Percentiles rank a stretch among this genome's conserved stretches.
These are phyloP conservation scores for Tonatia bakeri DNA, from an alignment of 2,113 vertebrate species.

Conservation along the genomic window DNA sequence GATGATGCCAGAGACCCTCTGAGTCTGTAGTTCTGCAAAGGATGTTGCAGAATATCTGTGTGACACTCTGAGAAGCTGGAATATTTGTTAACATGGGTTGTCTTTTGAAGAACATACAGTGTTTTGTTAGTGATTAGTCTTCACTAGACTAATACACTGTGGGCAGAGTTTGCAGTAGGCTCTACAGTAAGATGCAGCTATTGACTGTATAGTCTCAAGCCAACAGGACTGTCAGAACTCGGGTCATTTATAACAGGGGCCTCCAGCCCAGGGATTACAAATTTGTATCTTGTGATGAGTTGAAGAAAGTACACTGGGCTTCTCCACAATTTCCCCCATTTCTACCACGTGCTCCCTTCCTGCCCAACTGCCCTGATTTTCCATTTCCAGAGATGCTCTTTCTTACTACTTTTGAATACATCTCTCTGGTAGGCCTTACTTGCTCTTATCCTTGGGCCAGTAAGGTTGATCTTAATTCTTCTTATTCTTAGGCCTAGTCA, in stretches of 20 bases:
- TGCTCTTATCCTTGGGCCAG: background rate
- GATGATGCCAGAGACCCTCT: background rate
- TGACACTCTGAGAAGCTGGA: background rate
- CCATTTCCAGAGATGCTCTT: background rate
- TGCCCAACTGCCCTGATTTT: background rate
- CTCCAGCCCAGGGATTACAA: background rate
- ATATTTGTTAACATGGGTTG: background rate
- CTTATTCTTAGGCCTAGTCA: background rate
- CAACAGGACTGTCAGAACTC: background rate
- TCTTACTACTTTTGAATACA: background rate
- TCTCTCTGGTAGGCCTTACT: background rate
- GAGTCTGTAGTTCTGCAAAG: background rate
- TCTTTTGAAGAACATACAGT: background rate
- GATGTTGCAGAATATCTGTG: background rate
- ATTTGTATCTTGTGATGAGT: background rate
- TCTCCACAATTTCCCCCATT: background rate
- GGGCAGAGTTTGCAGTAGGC: background rate
- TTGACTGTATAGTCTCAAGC: background rate
- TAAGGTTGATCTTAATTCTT: background rate
- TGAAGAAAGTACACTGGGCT: background rate
- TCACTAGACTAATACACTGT: background rate
- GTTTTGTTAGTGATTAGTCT: background rate
- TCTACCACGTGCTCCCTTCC: background rate
- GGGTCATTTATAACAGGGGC: background rate
- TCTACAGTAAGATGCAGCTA: background rate